Percentiles rank a stretch among this genome's conserved stretches.
These are phyloP conservation scores for Trachelipus rathkii DNA, from an alignment of 1,140 invertebrate species.

Conservation along the genomic window DNA sequence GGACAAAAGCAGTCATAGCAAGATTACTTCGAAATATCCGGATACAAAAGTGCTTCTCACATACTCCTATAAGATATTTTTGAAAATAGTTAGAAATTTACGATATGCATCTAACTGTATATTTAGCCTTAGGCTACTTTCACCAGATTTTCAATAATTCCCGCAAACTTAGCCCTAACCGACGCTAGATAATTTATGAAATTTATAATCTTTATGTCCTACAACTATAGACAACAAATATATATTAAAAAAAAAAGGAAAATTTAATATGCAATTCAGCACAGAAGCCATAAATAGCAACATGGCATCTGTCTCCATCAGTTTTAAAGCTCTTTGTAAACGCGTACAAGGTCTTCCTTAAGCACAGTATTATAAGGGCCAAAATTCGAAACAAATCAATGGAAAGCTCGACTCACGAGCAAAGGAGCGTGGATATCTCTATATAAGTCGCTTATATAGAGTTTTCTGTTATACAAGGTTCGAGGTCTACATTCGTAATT, in stretches of 20 bases:
- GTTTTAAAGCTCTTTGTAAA: neutral
- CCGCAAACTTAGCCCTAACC: too few relatives aligned
- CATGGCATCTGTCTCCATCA: slow-evolving; percentile 4
- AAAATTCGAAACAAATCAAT: neutral
- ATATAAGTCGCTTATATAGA: too few relatives aligned
- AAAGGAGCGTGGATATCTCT: too few relatives aligned
- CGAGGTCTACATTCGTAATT: neutral
- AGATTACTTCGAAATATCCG: slow-evolving; percentile 3
- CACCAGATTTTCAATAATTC: too few relatives aligned
- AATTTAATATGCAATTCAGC: neutral
- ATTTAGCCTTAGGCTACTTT: too few relatives aligned
- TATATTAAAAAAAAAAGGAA: too few relatives aligned
- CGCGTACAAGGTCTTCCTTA: neutral
- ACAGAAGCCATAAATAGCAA: neutral
- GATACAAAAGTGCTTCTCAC: neutral
- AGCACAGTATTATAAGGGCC: neutral
- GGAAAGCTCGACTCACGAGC: neutral
- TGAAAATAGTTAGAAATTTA: neutral
- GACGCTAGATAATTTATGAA: too few relatives aligned
- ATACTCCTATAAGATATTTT: neutral
- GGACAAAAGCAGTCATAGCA: neutral
- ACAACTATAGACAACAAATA: too few relatives aligned
- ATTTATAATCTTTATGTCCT: too few relatives aligned
- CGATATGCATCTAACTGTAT: too few relatives aligned
- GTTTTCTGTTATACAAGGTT: neutral